Conservation (phyloP, 2,888 invertebrate genomes). For the Drosophila diplacantha region DNA sequence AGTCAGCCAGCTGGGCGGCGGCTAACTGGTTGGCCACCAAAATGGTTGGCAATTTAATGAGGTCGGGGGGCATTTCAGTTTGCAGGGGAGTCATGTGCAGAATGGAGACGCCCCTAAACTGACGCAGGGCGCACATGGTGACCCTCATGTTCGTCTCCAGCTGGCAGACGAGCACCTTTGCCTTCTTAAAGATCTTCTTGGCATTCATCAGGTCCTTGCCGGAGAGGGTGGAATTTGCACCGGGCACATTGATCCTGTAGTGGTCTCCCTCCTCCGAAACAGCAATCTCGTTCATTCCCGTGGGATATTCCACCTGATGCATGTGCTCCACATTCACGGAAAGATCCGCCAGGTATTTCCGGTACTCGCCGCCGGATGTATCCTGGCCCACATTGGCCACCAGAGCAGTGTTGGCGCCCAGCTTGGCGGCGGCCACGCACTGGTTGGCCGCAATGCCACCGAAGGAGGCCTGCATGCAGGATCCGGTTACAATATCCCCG, state of each 20-base stretch:
- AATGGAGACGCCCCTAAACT: conserved; percentile 84
- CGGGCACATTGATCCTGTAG: conserved; percentile 91
- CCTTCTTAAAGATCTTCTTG: conserved; percentile 79
- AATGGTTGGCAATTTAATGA: conserved; percentile 84
- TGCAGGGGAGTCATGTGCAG: conserved; percentile 94
- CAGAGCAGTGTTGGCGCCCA: conserved; percentile 88
- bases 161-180: conserved; percentile 86
- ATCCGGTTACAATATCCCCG: conserved; percentile 92
- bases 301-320: conserved; percentile 76
- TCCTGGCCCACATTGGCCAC: conserved; percentile 94
- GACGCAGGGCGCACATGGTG: conserved; percentile 83
- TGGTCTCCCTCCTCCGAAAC: conserved; percentile 93
- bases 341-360: conserved; percentile 82
- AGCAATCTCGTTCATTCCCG: conserved; percentile 93
- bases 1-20: conserved; percentile 82
- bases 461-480: conserved; percentile 88
- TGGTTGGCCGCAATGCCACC: conserved; percentile 99
- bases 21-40: conserved; percentile 96
- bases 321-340: conserved; percentile 81
- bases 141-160: conserved; percentile 88
- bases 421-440: conserved; percentile 91
- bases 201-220: conserved; percentile 82
- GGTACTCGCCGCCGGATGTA: conserved; percentile 88
- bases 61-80: conserved; percentile 80
- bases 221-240: conserved; percentile 87